A percentile compares a stretch with the other conserved stretches of the same genome.
These are phyloP conservation scores for Catonia carolina DNA, from an alignment of 2,888 invertebrate species.

Conservation along the genomic window DNA sequence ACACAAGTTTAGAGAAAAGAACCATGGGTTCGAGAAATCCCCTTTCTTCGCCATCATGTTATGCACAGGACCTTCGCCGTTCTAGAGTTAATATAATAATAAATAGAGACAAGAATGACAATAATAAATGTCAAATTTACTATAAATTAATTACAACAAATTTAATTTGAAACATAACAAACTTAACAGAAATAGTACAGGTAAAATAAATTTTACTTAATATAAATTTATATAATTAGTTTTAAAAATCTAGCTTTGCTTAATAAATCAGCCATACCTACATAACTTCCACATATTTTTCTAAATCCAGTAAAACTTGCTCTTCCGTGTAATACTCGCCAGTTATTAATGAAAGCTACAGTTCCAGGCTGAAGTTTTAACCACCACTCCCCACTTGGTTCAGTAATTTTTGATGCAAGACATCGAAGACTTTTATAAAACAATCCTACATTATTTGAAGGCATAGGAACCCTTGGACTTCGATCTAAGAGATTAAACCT, in stretches of 20 bases:
- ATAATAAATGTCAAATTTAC: too few species aligned
- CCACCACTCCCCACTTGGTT: conserved; percentile 49
- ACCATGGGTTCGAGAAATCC: too few species aligned
- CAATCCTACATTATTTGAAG: conserved; percentile 45
- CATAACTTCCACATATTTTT: conserved; percentile 62
- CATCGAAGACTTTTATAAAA: conserved; percentile 57
- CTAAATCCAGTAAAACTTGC: conserved; percentile 60
- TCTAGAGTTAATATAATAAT: too few species aligned
- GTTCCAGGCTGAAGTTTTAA: conserved; percentile 60
- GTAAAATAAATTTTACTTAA: too few species aligned
- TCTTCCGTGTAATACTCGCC: conserved; percentile 69
- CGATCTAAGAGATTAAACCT: conserved; percentile 72
- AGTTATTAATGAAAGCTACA: conserved; percentile 69
- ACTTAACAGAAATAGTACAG: too few species aligned
- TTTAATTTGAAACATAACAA: too few species aligned
- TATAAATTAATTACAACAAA: too few species aligned
- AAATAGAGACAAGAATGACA: too few species aligned
- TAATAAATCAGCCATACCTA: conserved; percentile 61
- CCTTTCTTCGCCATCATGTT: too few species aligned
- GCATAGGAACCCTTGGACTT: conserved; percentile 51
- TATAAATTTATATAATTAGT: not conserved
- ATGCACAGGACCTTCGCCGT: too few species aligned
- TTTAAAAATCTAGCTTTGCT: conserved; percentile 48
- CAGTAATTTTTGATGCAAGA: conserved; percentile 49
- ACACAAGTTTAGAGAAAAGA: too few species aligned